phyloP scores from a whole-genome alignment of 2,888 invertebrate species.

The Subacronicta megacephala region DNA sequence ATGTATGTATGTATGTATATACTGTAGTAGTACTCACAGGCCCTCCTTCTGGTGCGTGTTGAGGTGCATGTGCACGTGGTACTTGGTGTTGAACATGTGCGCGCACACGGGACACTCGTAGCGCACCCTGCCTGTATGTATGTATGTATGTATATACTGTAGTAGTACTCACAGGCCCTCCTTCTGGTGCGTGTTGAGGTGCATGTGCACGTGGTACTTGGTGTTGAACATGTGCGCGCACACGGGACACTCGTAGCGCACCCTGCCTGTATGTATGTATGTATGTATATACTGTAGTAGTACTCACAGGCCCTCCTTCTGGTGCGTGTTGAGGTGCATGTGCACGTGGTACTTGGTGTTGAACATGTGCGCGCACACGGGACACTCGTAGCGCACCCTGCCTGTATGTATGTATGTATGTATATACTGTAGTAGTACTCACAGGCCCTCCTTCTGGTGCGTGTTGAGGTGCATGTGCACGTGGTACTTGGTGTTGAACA shows the following conservation, averaged over 20 bases:
- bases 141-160: too few species aligned
- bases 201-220: conserved; percentile 66
- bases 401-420: too few species aligned
- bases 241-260: conserved; percentile 76
- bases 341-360: conserved; percentile 84
- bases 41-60: too few species aligned
- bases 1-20: too few species aligned
- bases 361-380: conserved; percentile 86
- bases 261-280: too few species aligned
- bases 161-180: conserved; percentile 47
- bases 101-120: too few species aligned
- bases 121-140: too few species aligned
- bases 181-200: conserved; percentile 19
- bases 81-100: too few species aligned
- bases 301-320: conserved; percentile 61
- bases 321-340: conserved; percentile 81
- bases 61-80: too few species aligned
- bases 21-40: too few species aligned
- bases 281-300: not conserved
- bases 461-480: conserved; percentile 47
- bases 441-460: too few species aligned
- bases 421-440: too few species aligned
- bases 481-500: conserved; percentile 45
- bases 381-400: conserved; percentile 68
- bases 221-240: conserved; percentile 85